Percentiles rank a stretch among this genome's conserved stretches.
Evolutionary conservation across 2,113 vertebrate genomes (phyloP).

Genomic region (Periophthalmodon schlosseri): DNA sequence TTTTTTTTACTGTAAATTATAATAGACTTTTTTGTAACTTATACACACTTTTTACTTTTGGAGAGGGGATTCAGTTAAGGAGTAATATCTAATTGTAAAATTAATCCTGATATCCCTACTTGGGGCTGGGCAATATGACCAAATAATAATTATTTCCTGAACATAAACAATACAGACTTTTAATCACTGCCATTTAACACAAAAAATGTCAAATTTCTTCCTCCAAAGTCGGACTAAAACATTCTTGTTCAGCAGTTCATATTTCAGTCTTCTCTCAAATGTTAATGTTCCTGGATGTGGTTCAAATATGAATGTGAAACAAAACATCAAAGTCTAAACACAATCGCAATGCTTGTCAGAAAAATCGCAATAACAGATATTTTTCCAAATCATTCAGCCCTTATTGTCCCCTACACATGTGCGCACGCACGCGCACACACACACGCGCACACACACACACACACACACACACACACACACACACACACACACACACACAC

Average conservation of each 20-base stretch:
- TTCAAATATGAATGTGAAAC: no score
- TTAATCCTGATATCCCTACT: no score
- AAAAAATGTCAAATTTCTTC: no score
- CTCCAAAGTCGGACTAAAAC: no score
- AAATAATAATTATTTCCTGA: no score
- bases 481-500: constrained; percentile 17
- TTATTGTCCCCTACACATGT: constrained; percentile 14
- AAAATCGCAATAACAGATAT: not conserved
- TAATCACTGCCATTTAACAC: no score
- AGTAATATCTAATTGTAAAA: not conserved
- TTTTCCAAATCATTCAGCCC: not conserved
- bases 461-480: no score
- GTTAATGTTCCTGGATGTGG: no score
- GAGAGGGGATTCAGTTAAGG: not conserved
- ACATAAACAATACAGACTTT: no score
- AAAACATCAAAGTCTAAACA: not conserved
- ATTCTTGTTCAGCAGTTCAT: not conserved
- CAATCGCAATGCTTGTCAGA: not conserved
- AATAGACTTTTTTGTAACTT: not conserved
- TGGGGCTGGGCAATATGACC: no score
- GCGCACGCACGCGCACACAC: not conserved
- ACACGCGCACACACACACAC: constrained; percentile 1
- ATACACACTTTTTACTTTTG: not conserved
- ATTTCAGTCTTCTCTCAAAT: no score
- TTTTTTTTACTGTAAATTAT: not conserved